phyloP scores from a whole-genome alignment of 2,113 vertebrate genomes.

The Caranx melampygus region DNA sequence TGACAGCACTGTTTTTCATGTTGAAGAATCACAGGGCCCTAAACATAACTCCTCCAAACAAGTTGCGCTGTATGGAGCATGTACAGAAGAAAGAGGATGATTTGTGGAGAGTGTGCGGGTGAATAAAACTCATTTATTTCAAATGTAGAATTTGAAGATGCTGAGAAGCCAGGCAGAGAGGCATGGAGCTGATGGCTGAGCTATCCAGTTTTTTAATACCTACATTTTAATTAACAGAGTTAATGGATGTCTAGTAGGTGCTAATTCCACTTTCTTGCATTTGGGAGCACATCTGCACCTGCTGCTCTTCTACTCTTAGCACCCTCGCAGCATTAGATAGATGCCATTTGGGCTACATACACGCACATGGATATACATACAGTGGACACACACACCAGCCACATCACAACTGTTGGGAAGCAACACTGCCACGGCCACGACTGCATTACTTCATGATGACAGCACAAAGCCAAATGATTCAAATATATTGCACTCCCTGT shows the following conservation, averaged over 20 bases:
- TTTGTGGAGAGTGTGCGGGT: conserved; percentile 21
- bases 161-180: conserved; percentile 29
- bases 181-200: conserved; percentile 20
- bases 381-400: conserved; percentile 4
- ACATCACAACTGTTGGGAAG: conserved; percentile 40
- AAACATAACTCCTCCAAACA: conserved; percentile 71
- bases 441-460: conserved; percentile 70
- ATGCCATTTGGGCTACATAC: neutral
- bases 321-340: conserved; percentile 4
- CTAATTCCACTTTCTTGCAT: conserved; percentile 54
- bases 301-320: conserved; percentile 16
- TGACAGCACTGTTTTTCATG: conserved; percentile 59
- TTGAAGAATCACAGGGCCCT: conserved; percentile 56
- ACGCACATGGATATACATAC: neutral
- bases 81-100: conserved; percentile 41
- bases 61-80: conserved; percentile 56
- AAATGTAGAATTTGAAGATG: conserved; percentile 31
- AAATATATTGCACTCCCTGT: conserved; percentile 70
- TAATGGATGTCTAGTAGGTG: conserved; percentile 52
- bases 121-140: conserved; percentile 51
- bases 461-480: conserved; percentile 71
- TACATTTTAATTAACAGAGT: conserved; percentile 64
- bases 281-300: conserved; percentile 38
- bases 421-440: conserved; percentile 50
- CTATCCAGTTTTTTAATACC: conserved; percentile 56